Base-by-base conservation (phyloP, 2,888 invertebrate genomes). In the Papilio protenor region DNA sequence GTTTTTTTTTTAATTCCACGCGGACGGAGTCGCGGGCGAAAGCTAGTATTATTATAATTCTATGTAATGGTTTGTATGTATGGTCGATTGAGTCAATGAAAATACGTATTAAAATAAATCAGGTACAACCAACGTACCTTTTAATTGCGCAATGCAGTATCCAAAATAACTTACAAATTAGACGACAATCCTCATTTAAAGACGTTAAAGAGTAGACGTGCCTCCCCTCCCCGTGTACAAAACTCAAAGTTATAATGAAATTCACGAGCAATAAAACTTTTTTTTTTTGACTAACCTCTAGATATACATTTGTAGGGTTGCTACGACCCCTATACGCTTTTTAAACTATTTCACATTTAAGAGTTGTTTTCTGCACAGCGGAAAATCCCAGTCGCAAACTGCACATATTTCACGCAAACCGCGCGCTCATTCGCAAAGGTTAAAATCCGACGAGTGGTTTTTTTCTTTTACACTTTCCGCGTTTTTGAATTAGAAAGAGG, bases 191-290 rank as follows among this genome's bases (percentile, higher is more conserved):
- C 92, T 88, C 90, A 87, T 92, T 93, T 90, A 90, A 92, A 91
- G 90, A 90, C 91, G 90, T 91, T 92, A 91, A 91, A 83, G 78
- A 80, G 89, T 87, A 89, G 85, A 86, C 40, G 61, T 33, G 14
- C 61, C 27, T 5, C 5, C 1, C 27, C 23, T 1, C 8, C 57
- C 87, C 90, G 87, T 90, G 57, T 23, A 47, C 88, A 87, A 86
- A 87, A 27, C 23, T 88, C 90, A 88, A 94, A 94, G 91, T 94
- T 94, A 94, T 94, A 94, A 94, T 94, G 93, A 94, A 94, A 94
- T 94, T 94, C 94, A 93, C 92, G 88, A 94, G 93, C 94, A 94
- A 94, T 94, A 93, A 94, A 94, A 94, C 93, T 94, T 94, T 91
- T 90, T 91, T 90, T 91, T 92, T 92, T 92, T 90, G 91, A 91